These are phyloP conservation scores for Salvator merianae DNA, from an alignment of 2,113 vertebrate genomes.

Conservation along the genomic window DNA sequence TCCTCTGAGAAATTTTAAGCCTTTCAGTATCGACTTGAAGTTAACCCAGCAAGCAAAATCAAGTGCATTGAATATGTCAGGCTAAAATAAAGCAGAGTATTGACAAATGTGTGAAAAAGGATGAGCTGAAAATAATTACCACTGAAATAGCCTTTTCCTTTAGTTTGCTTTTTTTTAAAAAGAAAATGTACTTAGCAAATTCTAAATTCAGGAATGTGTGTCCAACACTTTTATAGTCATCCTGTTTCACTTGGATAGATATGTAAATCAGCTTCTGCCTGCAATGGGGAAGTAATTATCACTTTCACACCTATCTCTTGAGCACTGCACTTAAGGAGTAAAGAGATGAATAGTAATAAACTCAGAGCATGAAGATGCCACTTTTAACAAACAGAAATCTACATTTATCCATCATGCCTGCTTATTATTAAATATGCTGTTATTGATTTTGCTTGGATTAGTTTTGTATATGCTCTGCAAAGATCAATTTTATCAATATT, in stretches of 20 bases:
- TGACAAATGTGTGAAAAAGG: not conserved
- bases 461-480: not conserved
- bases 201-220: not conserved
- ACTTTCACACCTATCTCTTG: conserved; percentile 8
- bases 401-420: not conserved
- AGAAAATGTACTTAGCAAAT: not conserved
- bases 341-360: conserved; percentile 20
- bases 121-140: not conserved
- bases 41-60: not conserved
- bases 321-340: not conserved
- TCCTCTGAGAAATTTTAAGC: not conserved
- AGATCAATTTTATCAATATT: not conserved
- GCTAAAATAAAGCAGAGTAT: not conserved
- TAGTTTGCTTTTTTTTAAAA: not conserved
- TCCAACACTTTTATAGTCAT: not conserved
- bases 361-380: not conserved
- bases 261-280: not conserved
- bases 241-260: conserved; percentile 11
- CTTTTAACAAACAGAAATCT: not conserved
- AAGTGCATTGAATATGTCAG: not conserved
- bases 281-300: conserved; percentile 37
- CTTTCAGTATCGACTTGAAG: not conserved
- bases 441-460: not conserved
- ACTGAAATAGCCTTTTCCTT: not conserved
- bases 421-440: not conserved